Base-by-base conservation (phyloP, 2,888 invertebrate species). In the Noctua comes region DNA sequence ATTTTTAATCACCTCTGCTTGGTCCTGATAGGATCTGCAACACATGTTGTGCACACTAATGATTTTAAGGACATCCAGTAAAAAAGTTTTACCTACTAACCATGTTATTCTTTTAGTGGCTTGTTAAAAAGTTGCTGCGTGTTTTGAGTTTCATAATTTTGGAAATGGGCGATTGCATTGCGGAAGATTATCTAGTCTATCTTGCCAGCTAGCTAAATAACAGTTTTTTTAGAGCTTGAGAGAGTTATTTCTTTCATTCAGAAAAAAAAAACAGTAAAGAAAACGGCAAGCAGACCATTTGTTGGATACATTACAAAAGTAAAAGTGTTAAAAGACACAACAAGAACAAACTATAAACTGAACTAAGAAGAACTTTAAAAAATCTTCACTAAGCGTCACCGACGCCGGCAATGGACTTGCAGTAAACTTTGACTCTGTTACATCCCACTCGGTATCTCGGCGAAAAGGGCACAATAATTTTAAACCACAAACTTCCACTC, bases 31-130 rank as follows among this genome's bases (percentile, higher is more conserved):
- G 89, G 93, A 96, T 96, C 96, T 89, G 91, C 88, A 91, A 95
- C 96, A 96, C 94, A 95, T 96, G 96, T 96, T 94, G 91, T 86
- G 93, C 90, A 92, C 91, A 89, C 94, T 95, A 96, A 95, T 96
- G 94, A 95, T 92, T 92, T 91, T 90, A 88, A 93, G 91, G 92
- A 92, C 93, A 91, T 88, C 80, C 77, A 76, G 85, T 89, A 92
- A 93, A 94, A 89, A 88, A 83, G 71, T 27, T 79, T 85, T 88
- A 88, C 87, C 87, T 85, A 86, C 82, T 72, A 84, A 72, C 76
- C 82, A 64, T 80, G 80, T 78, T 84, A 71, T 78, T 48, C 68
- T 73, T 78, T 74, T 73, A 88, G 81, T 76, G 78, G 75, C 65
- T 81, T 66, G 43, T 78, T 84, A 81, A 84, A 86, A 85, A 48